Conservation (phyloP, 2,797 vertebrate species). For the Diplodus sargus region DNA sequence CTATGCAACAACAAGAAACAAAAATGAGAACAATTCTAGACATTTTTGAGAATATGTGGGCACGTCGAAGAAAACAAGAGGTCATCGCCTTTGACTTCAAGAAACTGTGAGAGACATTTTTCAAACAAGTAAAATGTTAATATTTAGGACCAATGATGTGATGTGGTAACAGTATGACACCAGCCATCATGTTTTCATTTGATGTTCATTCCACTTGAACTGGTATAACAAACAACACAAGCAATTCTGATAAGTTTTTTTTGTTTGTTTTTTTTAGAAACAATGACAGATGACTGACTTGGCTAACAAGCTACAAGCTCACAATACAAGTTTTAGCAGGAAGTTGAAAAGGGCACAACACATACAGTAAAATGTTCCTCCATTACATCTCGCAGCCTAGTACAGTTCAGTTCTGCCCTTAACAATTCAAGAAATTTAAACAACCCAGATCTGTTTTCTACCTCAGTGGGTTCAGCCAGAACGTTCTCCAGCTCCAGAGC, state of each 20-base stretch:
- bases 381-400: constrained; percentile 16
- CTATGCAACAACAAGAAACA: too few species aligned
- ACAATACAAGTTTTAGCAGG: background rate
- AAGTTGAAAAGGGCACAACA: background rate
- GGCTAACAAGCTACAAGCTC: background rate
- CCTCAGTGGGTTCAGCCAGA: constrained; percentile 28
- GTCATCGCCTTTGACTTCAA: background rate
- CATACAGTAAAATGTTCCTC: constrained; percentile 15
- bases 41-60: too few species aligned
- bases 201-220: background rate
- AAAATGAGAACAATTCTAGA: too few species aligned
- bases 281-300: background rate
- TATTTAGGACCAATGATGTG: too few species aligned
- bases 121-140: too few species aligned
- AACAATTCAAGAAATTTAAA: constrained; percentile 50
- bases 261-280: background rate
- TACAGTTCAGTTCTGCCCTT: background rate
- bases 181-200: background rate
- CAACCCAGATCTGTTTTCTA: constrained; percentile 49
- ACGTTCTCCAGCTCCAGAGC: constrained; percentile 38
- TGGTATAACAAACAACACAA: constrained; percentile 5
- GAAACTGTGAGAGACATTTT: background rate
- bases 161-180: background rate
- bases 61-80: background rate
- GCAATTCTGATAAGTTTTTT: background rate